A percentile compares a stretch with the other conserved stretches of the same genome.
Evolutionary conservation across 2,797 vertebrate species (phyloP).

Genomic region (Phrynocephalus vlangalii): DNA sequence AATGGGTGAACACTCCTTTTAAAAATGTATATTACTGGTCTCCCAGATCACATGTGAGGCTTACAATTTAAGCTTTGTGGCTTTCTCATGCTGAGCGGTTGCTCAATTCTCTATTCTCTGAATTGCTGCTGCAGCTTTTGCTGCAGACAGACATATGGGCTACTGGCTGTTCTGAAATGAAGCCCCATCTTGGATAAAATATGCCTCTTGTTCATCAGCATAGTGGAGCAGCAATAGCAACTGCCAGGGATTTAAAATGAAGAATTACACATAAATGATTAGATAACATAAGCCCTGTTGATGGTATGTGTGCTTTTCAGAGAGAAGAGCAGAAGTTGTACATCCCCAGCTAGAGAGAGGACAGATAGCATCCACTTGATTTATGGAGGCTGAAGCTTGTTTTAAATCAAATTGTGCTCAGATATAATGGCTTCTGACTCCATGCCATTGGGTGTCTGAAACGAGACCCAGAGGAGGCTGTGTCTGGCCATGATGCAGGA

Average conservation of each 20-base stretch:
- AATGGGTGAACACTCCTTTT: slow-evolving; percentile 1
- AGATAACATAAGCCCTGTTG: neutral
- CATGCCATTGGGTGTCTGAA: neutral
- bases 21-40: neutral
- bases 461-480: slow-evolving; percentile 6
- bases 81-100: neutral
- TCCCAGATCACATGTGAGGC: neutral
- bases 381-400: neutral
- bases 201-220: slow-evolving; percentile 16
- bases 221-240: neutral
- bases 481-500: neutral
- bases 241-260: neutral
- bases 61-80: neutral
- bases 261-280: neutral
- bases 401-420: slow-evolving; percentile 14
- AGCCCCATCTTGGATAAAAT: slow-evolving; percentile 27
- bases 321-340: neutral
- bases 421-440: slow-evolving; percentile 16
- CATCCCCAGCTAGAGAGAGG: neutral
- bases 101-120: neutral
- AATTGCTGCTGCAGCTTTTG: slow-evolving; percentile 10
- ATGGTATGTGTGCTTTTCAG: neutral
- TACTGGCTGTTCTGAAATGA: slow-evolving; percentile 25
- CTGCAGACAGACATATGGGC: slow-evolving; percentile 17
- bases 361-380: neutral